A percentile compares a stretch with the other conserved stretches of the same genome.
phyloP scores from a whole-genome alignment of 2,113 vertebrate species.

The Rhinogobius similis region DNA sequence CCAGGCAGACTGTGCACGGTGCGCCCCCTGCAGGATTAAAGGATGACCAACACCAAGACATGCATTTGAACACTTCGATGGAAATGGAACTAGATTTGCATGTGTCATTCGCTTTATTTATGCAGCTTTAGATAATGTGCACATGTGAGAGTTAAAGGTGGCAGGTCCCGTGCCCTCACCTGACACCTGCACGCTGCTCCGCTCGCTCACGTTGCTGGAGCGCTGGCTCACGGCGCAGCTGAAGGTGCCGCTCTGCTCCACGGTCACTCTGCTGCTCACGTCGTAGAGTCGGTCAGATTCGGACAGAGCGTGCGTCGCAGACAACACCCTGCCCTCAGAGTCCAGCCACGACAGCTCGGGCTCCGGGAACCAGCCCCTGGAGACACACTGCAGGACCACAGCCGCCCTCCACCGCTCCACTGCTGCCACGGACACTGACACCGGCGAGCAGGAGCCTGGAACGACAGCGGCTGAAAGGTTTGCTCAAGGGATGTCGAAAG shows the following conservation, averaged over 20 bases:
- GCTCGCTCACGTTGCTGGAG: neutral
- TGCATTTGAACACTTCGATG: too few species aligned
- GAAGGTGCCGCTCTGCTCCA: neutral
- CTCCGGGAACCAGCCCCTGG: neutral
- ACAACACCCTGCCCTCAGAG: neutral
- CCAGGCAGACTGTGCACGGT: too few species aligned
- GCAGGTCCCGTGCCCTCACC: neutral
- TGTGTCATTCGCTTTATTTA: too few species aligned
- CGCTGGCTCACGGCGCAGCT: neutral
- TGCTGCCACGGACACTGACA: neutral
- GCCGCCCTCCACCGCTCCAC: neutral
- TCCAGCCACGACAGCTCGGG: conserved; percentile 7
- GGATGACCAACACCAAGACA: too few species aligned
- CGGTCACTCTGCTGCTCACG: neutral
- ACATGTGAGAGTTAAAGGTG: too few species aligned
- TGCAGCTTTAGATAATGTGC: too few species aligned
- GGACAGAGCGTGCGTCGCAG: neutral
- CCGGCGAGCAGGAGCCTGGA: neutral
- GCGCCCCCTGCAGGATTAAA: too few species aligned
- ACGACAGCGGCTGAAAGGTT: neutral
- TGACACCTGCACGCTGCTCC: neutral
- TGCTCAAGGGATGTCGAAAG: too few species aligned
- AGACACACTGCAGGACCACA: neutral
- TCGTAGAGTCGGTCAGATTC: neutral
- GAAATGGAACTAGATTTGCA: too few species aligned